Evolutionary conservation across 2,888 invertebrate genomes (phyloP), one percentile per base, ranked within the genome.

Genomic region (Trichopoda pennipes): DNA sequence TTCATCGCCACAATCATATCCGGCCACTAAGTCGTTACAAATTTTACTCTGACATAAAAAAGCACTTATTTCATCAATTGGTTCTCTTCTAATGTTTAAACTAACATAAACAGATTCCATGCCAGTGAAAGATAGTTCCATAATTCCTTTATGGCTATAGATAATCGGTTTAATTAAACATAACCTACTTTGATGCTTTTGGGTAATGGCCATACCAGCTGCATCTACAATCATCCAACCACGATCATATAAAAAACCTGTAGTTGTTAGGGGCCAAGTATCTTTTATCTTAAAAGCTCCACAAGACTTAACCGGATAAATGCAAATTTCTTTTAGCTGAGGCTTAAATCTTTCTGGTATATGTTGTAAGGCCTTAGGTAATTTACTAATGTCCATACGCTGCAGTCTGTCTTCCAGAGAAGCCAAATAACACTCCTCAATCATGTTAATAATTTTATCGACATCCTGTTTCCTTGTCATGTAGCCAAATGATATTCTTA

Each of bases 241-340:
- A 85, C 99, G 93, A 91, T 99, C 99, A 90, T 95, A 97, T 87
- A 94, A 93, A 42, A 99, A 93, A 0, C 99, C 99, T 86, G 94
- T 94, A 0, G 91, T 86, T 14, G 94, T 95, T 72, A 98, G 90
- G 78, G 92, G 92, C 98, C 98, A 98, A 9, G 92, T 90, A 12
- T 90, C 87, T 42, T 88, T 87, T 32, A 96, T 93, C 91, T 94
- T 93, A 87, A 94, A 95, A 9, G 95, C 94, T 0, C 94, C 97
- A 91, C 98, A 98, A 0, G 98, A 98, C 92, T 98, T 98, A 8
- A 98, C 93, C 0, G 98, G 98, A 90, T 96, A 98, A 60, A 98
- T 92, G 87, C 93, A 94, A 83, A 95, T 92, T 81, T 92, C 89
- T 28, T 89, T 90, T 4, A 93, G 86, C 0, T 85, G 85, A 0